phyloP scores from a whole-genome alignment of 2,113 vertebrate species.

The Pelvicachromis taeniatus region DNA sequence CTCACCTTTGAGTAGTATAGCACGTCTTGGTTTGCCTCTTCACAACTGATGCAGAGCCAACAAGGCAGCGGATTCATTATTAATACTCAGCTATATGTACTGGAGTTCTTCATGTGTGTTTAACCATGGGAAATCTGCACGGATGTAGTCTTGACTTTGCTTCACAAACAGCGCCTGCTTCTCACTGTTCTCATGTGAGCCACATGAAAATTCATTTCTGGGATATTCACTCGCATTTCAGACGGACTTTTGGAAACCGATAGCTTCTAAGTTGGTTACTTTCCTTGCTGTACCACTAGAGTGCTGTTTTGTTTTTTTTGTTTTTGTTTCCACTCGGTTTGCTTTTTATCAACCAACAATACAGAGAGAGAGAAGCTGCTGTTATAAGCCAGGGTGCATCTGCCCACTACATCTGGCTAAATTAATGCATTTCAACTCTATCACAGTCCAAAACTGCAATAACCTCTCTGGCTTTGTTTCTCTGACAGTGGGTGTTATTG shows the following conservation, averaged over 20 bases:
- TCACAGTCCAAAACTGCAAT: slow-evolving; percentile 26
- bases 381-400: neutral
- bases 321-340: neutral
- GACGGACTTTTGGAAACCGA: neutral
- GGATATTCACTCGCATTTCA: neutral
- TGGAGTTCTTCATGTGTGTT: slow-evolving; percentile 45
- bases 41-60: slow-evolving; percentile 43
- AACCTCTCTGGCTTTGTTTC: slow-evolving; percentile 6
- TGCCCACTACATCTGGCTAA: slow-evolving; percentile 36
- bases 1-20: neutral
- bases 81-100: slow-evolving; percentile 45
- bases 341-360: slow-evolving; percentile 1
- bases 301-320: neutral
- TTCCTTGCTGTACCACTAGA: neutral
- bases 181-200: neutral
- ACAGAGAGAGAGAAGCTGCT: neutral
- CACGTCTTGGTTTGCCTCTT: slow-evolving; percentile 28
- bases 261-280: neutral
- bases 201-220: neutral
- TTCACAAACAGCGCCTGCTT: neutral
- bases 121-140: slow-evolving; percentile 1
- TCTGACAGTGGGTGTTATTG: slow-evolving; percentile 27
- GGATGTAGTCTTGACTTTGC: neutral
- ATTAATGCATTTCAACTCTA: slow-evolving; percentile 37
- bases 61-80: slow-evolving; percentile 56